Evolutionary conservation across 2,888 invertebrate species (phyloP).

Genomic region (Caenorhabditis angaria): DNA sequence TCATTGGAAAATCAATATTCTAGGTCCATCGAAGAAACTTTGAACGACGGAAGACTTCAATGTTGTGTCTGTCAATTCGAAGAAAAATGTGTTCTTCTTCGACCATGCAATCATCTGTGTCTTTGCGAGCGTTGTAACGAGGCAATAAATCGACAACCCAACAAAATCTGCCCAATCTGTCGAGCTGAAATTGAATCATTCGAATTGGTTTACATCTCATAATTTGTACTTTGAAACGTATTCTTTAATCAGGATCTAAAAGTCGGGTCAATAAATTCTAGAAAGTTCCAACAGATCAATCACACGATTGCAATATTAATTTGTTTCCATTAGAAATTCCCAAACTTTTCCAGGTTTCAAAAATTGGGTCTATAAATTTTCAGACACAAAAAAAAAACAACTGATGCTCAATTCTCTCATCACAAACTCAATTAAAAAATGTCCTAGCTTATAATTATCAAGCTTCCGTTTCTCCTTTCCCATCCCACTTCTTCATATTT

Average conservation of each 20-base stretch:
- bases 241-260: too few relatives aligned
- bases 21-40: conserved; percentile 27
- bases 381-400: too few relatives aligned
- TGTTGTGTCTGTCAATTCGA: conserved; percentile 42
- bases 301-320: neutral
- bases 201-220: conserved; percentile 7
- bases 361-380: too few relatives aligned
- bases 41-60: conserved; percentile 35
- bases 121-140: conserved; percentile 44
- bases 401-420: too few relatives aligned
- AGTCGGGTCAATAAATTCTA: too few relatives aligned
- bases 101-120: conserved; percentile 50
- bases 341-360: too few relatives aligned
- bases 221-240: neutral
- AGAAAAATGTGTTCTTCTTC: conserved; percentile 43
- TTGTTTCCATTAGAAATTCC: neutral
- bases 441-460: neutral
- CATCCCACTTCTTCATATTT: neutral
- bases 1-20: conserved; percentile 1
- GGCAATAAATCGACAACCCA: conserved; percentile 31
- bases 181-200: conserved; percentile 25
- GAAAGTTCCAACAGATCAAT: too few relatives aligned
- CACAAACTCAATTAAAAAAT: too few relatives aligned
- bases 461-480: neutral
- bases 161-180: conserved; percentile 41